Evolutionary conservation across 2,888 invertebrate species (phyloP).

Genomic region (Lasioglossum zephyrum): DNA sequence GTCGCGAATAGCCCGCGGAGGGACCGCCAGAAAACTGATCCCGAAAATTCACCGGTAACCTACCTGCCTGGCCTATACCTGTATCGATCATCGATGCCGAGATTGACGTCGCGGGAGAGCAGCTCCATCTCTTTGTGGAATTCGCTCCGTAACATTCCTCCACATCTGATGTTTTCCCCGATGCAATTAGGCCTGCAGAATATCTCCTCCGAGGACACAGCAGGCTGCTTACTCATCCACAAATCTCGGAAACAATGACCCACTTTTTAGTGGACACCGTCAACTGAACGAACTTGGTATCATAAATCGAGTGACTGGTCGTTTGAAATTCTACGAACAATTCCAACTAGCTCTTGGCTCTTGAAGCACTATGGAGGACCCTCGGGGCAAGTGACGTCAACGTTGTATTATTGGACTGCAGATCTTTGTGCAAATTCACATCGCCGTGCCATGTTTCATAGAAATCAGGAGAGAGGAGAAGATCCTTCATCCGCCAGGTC

Average conservation of each 20-base stretch:
- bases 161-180: background rate
- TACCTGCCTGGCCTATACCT: constrained; percentile 18
- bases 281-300: background rate
- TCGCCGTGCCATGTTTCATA: background rate
- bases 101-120: background rate
- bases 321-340: background rate
- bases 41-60: constrained; percentile 40
- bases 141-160: background rate
- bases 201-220: background rate
- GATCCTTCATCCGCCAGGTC: background rate
- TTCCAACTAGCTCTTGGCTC: background rate
- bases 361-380: background rate
- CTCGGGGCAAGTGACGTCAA: background rate
- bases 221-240: background rate
- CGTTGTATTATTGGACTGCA: background rate
- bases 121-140: background rate
- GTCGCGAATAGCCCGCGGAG: constrained; percentile 30
- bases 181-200: background rate
- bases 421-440: background rate
- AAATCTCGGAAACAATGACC: background rate
- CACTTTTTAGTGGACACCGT: background rate
- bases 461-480: background rate
- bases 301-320: background rate
- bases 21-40: background rate
- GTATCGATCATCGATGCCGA: constrained; percentile 15